Percentiles rank a stretch among this genome's conserved stretches.
phyloP scores from a whole-genome alignment of 2,797 vertebrate species.

The Eulemur coronatus region DNA sequence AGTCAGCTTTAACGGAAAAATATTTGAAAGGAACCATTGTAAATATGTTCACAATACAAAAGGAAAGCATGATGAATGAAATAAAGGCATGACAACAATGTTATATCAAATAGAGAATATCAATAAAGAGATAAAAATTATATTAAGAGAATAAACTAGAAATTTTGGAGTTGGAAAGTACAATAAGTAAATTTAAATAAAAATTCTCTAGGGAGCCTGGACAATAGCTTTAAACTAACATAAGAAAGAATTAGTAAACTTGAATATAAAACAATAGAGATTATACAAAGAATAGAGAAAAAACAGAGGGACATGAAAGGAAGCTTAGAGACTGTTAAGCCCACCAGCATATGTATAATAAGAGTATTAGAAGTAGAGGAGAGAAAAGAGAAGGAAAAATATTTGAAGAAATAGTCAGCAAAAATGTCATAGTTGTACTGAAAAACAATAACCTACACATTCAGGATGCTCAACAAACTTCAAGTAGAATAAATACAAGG shows the following conservation, averaged over 20 bases:
- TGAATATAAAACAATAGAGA: neutral
- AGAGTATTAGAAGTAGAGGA: neutral
- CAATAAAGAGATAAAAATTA: neutral
- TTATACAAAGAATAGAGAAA: no score
- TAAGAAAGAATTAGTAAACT: neutral
- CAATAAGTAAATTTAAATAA: neutral
- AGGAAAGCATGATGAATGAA: neutral
- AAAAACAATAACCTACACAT: neutral
- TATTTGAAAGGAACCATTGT: neutral
- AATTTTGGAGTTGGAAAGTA: neutral
- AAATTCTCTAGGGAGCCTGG: neutral
- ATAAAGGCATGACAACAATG: neutral
- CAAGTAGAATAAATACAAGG: no score
- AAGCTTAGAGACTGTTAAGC: no score
- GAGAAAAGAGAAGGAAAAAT: neutral
- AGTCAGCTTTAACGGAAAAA: neutral
- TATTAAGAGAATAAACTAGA: neutral
- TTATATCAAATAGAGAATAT: neutral
- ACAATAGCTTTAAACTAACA: neutral
- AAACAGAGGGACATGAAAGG: no score
- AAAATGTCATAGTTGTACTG: no score
- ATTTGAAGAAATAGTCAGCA: neutral
- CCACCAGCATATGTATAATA: neutral
- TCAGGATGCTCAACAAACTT: no score
- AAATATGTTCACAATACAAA: neutral